These are phyloP conservation scores for Euwallacea similis DNA, from an alignment of 1,140 invertebrate species.

Conservation along the genomic window DNA sequence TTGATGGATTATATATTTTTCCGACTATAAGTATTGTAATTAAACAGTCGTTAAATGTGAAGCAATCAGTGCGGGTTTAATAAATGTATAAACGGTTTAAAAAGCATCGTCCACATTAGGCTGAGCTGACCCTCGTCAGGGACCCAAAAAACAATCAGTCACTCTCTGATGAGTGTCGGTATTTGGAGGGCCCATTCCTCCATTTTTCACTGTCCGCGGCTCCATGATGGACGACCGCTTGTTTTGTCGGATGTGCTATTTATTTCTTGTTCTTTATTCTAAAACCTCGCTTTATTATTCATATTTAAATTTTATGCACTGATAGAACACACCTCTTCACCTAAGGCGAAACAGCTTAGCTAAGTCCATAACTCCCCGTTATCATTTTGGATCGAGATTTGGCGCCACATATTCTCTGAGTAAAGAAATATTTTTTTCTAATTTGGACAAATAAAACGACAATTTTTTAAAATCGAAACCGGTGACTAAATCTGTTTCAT, in stretches of 20 bases:
- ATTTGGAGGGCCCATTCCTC: conserved; percentile 19
- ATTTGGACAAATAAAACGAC: no score
- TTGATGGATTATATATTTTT: neutral
- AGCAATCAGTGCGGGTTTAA: conserved; percentile 16
- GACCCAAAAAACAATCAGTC: conserved; percentile 34
- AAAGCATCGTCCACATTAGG: conserved; percentile 2
- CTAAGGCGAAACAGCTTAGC: no score
- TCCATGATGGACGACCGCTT: conserved; percentile 28
- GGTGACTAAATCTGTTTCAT: no score
- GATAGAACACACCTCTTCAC: no score
- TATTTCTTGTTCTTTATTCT: no score
- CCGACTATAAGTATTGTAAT: neutral
- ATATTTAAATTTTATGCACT: no score
- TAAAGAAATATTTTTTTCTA: no score
- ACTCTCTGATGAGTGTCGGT: conserved; percentile 30
- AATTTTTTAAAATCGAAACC: no score
- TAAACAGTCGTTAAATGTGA: conserved; percentile 17
- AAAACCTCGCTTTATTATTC: no score
- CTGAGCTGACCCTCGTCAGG: conserved; percentile 11
- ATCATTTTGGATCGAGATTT: no score
- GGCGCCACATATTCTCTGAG: no score
- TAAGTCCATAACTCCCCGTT: no score
- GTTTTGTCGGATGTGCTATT: conserved; percentile 3
- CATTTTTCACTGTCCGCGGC: conserved; percentile 35
- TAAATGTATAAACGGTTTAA: conserved; percentile 21